Conservation (phyloP, 1,140 invertebrate genomes). For the Contarinia nasturtii region DNA sequence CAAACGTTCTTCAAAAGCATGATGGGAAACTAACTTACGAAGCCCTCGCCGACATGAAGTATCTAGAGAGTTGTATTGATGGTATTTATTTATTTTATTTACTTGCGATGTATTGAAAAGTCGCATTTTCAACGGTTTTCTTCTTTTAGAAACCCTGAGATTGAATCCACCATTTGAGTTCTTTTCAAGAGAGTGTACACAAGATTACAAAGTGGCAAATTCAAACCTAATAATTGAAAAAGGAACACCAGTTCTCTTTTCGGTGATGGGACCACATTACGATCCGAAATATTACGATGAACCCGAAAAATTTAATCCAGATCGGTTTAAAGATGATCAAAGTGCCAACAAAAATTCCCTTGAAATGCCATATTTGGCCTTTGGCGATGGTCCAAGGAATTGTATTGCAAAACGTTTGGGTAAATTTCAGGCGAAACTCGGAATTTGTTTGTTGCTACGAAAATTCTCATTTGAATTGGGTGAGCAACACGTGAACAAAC, state of each 20-base stretch:
- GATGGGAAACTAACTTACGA: constrained; percentile 28
- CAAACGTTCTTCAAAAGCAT: constrained; percentile 18
- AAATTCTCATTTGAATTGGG: constrained; percentile 19
- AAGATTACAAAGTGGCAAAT: constrained; percentile 28
- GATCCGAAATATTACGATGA: constrained; percentile 21
- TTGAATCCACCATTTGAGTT: constrained; percentile 14
- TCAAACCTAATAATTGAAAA: constrained; percentile 24
- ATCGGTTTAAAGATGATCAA: constrained; percentile 27
- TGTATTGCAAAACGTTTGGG: constrained; percentile 31
- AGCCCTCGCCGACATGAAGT: constrained; percentile 23
- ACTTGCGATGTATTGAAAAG: no score
- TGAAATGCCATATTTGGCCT: constrained; percentile 25
- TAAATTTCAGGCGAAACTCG: constrained; percentile 21
- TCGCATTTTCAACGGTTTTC: background rate
- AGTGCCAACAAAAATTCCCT: background rate
- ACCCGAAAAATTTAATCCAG: constrained; percentile 40
- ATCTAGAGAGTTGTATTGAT: constrained; percentile 27
- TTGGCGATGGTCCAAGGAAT: constrained; percentile 33
- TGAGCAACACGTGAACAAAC: background rate
- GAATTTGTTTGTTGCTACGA: constrained; percentile 18
- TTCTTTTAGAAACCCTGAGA: constrained; percentile 5
- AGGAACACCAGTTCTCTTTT: constrained; percentile 25
- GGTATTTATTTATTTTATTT: constrained; percentile 12
- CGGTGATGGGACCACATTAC: constrained; percentile 14
- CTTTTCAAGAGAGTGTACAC: constrained; percentile 3